phyloP scores from a whole-genome alignment of 2,113 vertebrate species.

The Microtus ochrogaster region DNA sequence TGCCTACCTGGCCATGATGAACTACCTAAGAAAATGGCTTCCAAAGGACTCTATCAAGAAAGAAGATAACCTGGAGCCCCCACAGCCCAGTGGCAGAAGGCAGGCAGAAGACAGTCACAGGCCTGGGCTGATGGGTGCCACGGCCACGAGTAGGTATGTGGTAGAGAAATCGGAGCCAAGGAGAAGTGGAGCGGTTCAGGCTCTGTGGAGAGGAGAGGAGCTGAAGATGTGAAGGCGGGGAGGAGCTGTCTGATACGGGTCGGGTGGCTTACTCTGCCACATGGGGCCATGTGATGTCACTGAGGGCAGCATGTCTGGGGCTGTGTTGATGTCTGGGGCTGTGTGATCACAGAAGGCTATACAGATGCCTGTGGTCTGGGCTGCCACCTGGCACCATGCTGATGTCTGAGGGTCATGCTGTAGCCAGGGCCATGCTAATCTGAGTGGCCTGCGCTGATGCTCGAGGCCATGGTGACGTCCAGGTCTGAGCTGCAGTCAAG shows the following conservation, averaged over 20 bases:
- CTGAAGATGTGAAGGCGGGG: not conserved
- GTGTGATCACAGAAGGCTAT: not conserved
- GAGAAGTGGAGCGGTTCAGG: not conserved
- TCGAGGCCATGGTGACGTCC: not conserved
- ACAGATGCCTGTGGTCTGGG: not conserved
- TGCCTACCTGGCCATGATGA: not conserved
- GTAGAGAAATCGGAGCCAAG: not conserved
- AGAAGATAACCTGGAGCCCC: not conserved
- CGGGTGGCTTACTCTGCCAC: not conserved
- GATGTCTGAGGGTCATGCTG: not conserved
- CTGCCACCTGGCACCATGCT: not conserved
- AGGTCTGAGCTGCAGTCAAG: not conserved
- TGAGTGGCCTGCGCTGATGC: not conserved
- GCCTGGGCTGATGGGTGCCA: not conserved
- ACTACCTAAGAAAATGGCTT: not conserved
- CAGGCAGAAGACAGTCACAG: not conserved
- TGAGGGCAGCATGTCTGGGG: not conserved
- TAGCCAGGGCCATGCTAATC: not conserved
- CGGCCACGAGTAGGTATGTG: not conserved
- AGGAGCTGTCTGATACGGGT: not conserved
- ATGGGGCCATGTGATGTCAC: not conserved
- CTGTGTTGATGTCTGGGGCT: not conserved
- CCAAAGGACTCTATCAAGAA: not conserved
- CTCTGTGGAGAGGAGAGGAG: not conserved
- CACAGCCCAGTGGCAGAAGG: not conserved